Evolutionary conservation across 2,113 vertebrate species (phyloP), one percentile per base, ranked within the genome.

Genomic region (Xenus cinereus): DNA sequence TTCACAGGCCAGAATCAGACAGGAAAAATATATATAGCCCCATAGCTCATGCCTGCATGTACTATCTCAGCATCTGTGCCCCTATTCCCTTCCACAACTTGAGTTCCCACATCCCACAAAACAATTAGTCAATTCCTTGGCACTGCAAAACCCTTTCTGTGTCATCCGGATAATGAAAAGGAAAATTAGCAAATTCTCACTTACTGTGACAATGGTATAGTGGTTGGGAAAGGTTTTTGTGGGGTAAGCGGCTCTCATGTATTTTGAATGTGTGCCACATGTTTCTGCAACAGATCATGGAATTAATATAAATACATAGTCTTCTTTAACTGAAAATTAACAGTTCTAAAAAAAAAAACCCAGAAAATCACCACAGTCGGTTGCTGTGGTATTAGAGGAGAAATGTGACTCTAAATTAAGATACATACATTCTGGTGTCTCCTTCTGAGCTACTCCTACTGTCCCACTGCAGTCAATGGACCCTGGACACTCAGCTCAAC

Each of bases 171-270:
- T 24, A 74, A 86, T 5, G 63, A 83, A 76, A 92, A 91, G 7
- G 8, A 72, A 87, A 95, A 94, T 1, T 5, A 75, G 53, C 45
- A 87, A 90, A 73, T 60, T 91, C 74, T 64, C 45, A 98, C 99
- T 99, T 96, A 99, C 99, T 84, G 99, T 99, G 86, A 99, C 99
- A 81, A 99, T 98, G 66, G 98, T 99, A 84, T 99, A 99, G 97
- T 99, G 99, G 96, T 99, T 99, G 68, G 99, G 99, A 77, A 99
- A 99, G 46, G 99, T 99, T 98, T 99, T 99, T 69, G 99, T 99
- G 24, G 99, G 99, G 94, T 99, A 99, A 68, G 90, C 97, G 76
- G 99, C 97, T 97, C 99, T 98, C 98, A 99, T 98, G 80, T 99
- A 98, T 43, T 98, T 97, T 5, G 99, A 97, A 87, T 99, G 98